These are phyloP conservation scores for Pollicipes pollicipes DNA, from an alignment of 1,140 invertebrate genomes.

Conservation along the genomic window DNA sequence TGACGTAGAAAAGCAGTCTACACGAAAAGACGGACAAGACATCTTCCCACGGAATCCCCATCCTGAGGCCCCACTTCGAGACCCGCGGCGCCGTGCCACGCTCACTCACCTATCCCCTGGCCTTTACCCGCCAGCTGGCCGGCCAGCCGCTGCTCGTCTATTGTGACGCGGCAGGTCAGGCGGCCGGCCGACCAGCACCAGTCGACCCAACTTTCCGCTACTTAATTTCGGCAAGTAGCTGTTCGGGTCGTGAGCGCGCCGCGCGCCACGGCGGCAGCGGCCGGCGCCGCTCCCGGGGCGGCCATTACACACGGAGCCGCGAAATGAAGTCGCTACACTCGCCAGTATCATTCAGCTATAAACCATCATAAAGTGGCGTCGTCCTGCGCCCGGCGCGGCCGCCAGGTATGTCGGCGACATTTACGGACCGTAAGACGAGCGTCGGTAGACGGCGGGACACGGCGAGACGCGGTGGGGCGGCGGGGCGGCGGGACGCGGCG, in stretches of 20 bases:
- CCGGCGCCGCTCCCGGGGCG: background rate
- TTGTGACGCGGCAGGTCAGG: slow-evolving; percentile 18
- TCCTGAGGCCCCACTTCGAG: too few species aligned
- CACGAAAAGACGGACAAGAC: too few species aligned
- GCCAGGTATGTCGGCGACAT: background rate
- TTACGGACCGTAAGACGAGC: too few species aligned
- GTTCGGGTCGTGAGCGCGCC: background rate
- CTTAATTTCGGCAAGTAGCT: background rate
- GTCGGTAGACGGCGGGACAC: background rate
- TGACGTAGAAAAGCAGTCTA: too few species aligned
- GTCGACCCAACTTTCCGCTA: background rate
- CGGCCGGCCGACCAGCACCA: too few species aligned
- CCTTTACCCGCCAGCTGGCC: background rate
- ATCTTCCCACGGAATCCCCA: too few species aligned
- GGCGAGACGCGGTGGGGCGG: too few species aligned
- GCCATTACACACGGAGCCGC: background rate
- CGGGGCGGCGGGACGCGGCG: too few species aligned
- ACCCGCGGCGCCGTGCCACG: too few species aligned
- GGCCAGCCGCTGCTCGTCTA: background rate
- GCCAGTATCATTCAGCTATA: background rate
- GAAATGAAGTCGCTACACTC: background rate
- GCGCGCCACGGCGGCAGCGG: too few species aligned
- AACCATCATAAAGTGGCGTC: background rate
- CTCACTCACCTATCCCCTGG: too few species aligned
- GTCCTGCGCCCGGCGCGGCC: too few species aligned